Evolutionary conservation across 2,797 vertebrate genomes (phyloP).

Genomic region (Numenius phaeopus): DNA sequence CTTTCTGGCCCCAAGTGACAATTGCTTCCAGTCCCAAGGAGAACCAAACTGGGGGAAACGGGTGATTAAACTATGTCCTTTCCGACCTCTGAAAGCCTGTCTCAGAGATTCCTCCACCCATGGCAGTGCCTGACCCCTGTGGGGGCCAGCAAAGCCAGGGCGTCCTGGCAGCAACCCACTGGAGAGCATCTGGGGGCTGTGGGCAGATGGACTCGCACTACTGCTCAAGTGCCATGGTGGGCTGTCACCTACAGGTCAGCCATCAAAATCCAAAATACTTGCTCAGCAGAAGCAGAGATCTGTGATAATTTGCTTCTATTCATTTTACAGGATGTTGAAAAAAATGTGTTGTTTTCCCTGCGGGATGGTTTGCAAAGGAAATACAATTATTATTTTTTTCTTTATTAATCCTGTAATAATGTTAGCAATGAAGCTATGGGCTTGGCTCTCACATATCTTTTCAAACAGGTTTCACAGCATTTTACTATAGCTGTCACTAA

Average conservation of each 20-base stretch:
- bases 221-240: not conserved
- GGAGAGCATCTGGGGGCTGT: not conserved
- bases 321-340: not conserved
- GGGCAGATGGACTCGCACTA: not conserved
- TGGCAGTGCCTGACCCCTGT: not conserved
- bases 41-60: rapidly evolving
- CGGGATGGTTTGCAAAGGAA: not conserved
- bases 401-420: not conserved
- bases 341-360: not conserved
- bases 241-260: not conserved
- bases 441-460: not conserved
- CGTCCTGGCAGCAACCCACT: rapidly evolving
- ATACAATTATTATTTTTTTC: not conserved
- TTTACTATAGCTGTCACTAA: not conserved
- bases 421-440: not conserved
- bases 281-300: not conserved
- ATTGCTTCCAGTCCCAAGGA: not conserved
- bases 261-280: not conserved
- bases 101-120: not conserved
- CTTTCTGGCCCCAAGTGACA: not conserved
- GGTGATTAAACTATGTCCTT: not conserved
- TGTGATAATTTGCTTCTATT: not conserved
- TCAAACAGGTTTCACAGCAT: not conserved
- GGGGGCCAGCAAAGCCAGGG: rapidly evolving
- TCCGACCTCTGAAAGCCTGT: not conserved